A percentile compares a stretch with the other conserved stretches of the same genome.
Conservation (phyloP, 2,797 vertebrate genomes). For the Phrynocephalus forsythii region DNA sequence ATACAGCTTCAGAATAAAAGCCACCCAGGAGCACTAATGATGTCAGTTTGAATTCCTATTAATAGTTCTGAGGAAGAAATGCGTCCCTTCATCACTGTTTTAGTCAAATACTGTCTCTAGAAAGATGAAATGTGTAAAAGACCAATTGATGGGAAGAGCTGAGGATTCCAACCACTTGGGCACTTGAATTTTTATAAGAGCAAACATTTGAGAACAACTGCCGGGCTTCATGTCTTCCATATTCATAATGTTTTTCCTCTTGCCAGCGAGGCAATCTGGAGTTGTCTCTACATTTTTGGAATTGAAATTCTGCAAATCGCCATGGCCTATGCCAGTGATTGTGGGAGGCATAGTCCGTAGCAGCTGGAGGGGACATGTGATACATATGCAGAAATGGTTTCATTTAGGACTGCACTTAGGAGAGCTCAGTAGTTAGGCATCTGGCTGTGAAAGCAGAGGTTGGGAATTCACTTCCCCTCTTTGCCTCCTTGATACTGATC, state of each 20-base stretch:
- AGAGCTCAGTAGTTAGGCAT: too few species aligned
- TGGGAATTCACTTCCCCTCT: too few species aligned
- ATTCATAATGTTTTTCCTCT: background rate
- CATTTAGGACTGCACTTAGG: background rate
- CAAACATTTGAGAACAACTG: background rate
- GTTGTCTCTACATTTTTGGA: background rate
- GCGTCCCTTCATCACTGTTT: background rate
- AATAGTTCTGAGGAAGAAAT: background rate
- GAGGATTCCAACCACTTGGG: background rate
- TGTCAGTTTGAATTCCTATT: background rate
- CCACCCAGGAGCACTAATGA: background rate
- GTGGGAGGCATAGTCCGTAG: background rate
- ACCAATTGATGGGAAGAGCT: background rate
- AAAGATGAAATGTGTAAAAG: background rate
- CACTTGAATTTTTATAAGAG: background rate
- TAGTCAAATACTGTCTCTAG: background rate
- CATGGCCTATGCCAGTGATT: too few species aligned
- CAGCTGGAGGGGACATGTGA: background rate
- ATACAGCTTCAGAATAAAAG: constrained; percentile 20
- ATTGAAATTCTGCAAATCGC: too few species aligned
- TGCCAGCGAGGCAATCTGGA: background rate
- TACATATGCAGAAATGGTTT: background rate
- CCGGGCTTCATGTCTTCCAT: background rate
- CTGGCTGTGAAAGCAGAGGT: too few species aligned
- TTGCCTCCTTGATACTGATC: too few species aligned